Evolutionary conservation across 2,113 vertebrate species (phyloP).

Genomic region (Grammomys surdaster): DNA sequence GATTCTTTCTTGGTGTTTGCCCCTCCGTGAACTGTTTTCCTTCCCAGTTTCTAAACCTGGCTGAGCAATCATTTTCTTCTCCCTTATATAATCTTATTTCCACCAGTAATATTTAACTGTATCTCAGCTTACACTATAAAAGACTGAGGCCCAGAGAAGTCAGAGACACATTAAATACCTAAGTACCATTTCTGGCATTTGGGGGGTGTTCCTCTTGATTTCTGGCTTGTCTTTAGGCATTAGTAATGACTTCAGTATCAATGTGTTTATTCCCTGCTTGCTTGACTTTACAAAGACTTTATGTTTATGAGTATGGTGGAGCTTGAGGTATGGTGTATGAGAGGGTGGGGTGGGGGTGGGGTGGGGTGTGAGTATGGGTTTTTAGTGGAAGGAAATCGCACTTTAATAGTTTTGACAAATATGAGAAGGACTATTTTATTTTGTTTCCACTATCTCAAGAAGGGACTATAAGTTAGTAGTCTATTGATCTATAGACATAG

Average conservation of each 20-base stretch:
- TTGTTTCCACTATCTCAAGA: not conserved
- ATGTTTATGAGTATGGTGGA: not conserved
- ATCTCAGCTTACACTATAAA: not conserved
- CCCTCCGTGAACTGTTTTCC: too few species aligned
- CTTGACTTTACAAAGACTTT: not conserved
- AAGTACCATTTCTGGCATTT: accelerated
- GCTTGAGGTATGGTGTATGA: not conserved
- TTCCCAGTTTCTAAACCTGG: not conserved
- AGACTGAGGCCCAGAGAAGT: not conserved
- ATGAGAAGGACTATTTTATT: not conserved
- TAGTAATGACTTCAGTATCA: not conserved
- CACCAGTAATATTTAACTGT: accelerated
- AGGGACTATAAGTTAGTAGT: not conserved
- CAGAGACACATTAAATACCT: not conserved
- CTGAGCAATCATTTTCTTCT: not conserved
- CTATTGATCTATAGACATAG: not conserved
- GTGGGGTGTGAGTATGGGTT: not conserved
- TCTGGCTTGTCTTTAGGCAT: not conserved
- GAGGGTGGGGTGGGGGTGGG: not conserved
- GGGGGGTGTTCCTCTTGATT: too few species aligned
- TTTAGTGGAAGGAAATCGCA: not conserved
- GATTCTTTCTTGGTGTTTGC: not conserved
- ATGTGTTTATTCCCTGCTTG: not conserved
- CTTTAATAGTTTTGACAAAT: not conserved
- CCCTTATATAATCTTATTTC: not conserved